Evolutionary conservation across 2,113 vertebrate species (phyloP).

Genomic region (Chamaea fasciata): DNA sequence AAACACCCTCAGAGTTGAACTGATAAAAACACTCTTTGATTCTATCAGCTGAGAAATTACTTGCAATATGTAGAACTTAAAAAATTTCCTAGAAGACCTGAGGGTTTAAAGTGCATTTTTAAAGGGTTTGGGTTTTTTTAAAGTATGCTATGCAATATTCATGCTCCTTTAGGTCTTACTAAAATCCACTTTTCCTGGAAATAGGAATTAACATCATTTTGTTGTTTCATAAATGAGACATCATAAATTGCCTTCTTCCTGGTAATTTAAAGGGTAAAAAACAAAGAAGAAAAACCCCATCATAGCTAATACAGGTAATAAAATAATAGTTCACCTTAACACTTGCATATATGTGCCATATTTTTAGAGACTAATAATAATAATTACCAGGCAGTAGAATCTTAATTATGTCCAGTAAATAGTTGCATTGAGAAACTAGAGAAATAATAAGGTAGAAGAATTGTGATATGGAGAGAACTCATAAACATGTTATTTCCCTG

Average conservation of each 20-base stretch:
- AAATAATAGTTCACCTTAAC: background rate
- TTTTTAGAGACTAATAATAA: background rate
- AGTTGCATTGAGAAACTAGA: background rate
- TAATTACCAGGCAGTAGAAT: background rate
- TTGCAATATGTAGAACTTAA: background rate
- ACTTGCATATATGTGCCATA: background rate
- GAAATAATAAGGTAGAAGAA: background rate
- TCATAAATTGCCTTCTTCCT: background rate
- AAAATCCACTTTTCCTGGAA: background rate
- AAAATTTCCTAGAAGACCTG: background rate
- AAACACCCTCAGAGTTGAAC: background rate
- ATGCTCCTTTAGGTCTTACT: background rate
- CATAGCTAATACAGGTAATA: background rate
- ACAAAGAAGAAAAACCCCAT: rapidly evolving
- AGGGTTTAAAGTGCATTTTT: background rate
- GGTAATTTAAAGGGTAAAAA: background rate
- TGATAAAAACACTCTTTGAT: background rate
- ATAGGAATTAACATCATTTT: background rate
- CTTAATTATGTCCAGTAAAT: background rate
- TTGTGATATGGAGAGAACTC: background rate
- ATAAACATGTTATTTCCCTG: background rate
- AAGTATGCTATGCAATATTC: background rate
- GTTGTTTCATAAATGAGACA: background rate
- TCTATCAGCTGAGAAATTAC: background rate
- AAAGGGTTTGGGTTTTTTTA: background rate